Percentiles rank a stretch among this genome's conserved stretches.
Conservation (phyloP, 2,113 vertebrate species). For the Pachypanchax playfairii region DNA sequence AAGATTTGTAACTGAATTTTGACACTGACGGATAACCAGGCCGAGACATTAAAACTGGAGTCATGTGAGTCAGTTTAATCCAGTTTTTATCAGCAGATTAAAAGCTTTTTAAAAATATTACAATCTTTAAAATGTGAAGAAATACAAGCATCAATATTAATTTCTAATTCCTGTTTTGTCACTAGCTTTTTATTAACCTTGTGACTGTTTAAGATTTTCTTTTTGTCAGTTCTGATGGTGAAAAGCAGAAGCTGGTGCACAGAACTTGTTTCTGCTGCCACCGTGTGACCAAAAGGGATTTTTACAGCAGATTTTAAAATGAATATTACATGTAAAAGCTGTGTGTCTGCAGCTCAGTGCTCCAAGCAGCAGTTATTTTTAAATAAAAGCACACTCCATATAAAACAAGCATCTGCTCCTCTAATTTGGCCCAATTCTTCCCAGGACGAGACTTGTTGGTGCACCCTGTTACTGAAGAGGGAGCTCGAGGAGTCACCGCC, state of each 20-base stretch:
- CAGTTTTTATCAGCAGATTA: too few species aligned
- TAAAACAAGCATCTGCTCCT: not conserved
- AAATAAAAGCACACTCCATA: too few species aligned
- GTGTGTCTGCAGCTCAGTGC: not conserved
- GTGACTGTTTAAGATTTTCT: not conserved
- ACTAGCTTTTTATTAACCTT: too few species aligned
- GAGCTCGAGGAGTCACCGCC: conserved; percentile 83
- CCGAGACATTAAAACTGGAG: too few species aligned
- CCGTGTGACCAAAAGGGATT: not conserved
- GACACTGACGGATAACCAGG: too few species aligned
- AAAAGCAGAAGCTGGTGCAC: not conserved
- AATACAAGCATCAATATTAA: too few species aligned
- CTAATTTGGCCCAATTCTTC: conserved; percentile 1
- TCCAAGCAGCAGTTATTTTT: too few species aligned
- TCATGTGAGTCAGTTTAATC: too few species aligned
- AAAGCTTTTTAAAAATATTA: too few species aligned
- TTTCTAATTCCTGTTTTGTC: too few species aligned
- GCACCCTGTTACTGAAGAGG: conserved; percentile 88
- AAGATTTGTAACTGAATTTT: too few species aligned
- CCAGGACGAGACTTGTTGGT: conserved; percentile 86
- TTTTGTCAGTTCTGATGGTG: not conserved
- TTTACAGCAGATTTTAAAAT: fast-evolving
- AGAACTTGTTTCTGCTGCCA: conserved; percentile 15
- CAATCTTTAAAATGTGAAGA: too few species aligned
- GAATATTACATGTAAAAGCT: not conserved